phyloP scores from a whole-genome alignment of 2,888 invertebrate species.

The Aphidoletes aphidimyza region DNA sequence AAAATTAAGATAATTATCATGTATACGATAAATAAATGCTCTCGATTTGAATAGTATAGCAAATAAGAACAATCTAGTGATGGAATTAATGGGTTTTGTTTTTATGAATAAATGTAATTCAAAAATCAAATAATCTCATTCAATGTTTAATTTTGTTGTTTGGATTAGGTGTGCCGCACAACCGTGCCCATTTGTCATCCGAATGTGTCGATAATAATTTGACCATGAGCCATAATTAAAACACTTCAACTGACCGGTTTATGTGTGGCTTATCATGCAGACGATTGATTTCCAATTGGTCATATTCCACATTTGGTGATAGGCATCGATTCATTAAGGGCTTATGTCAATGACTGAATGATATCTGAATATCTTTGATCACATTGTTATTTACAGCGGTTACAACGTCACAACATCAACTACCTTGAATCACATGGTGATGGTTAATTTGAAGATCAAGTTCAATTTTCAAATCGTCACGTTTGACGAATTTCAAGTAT shows the following conservation, averaged over 20 bases:
- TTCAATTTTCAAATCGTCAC: neutral
- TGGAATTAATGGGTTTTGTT: neutral
- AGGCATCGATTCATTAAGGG: no score
- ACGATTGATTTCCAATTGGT: no score
- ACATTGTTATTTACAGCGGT: no score
- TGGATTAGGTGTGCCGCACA: neutral
- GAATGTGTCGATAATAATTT: no score
- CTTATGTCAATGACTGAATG: no score
- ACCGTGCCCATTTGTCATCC: neutral
- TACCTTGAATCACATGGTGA: no score
- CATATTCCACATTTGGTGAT: no score
- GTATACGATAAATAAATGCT: neutral
- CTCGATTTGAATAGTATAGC: neutral
- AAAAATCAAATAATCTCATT: neutral
- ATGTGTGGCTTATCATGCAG: neutral
- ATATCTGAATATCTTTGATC: no score
- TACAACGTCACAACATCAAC: no score
- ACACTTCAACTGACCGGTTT: neutral
- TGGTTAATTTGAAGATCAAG: no score
- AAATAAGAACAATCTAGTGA: neutral
- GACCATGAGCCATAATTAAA: no score
- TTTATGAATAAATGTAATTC: neutral
- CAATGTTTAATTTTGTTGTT: neutral
- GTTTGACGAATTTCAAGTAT: neutral
- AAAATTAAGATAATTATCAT: conserved; percentile 52